A percentile compares a stretch with the other conserved stretches of the same genome.
phyloP scores from a whole-genome alignment of 2,888 invertebrate species.

The Deilephila porcellus region DNA sequence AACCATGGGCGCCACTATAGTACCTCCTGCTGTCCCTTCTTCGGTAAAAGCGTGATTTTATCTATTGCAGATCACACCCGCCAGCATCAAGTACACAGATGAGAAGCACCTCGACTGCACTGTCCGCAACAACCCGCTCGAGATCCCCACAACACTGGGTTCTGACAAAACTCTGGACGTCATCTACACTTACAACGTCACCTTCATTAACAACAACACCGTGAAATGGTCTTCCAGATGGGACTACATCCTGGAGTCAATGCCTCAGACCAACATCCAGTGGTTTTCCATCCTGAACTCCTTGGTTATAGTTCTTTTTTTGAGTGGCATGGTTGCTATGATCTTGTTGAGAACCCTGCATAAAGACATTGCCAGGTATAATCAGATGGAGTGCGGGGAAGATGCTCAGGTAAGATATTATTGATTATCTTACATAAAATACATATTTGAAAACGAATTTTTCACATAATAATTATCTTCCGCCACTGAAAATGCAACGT shows the following conservation, averaged over 20 bases:
- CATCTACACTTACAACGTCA: conserved; percentile 94
- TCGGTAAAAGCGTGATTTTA: background rate
- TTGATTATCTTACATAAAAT: too few species aligned
- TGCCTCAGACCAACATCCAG: conserved; percentile 99
- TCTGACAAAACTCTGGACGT: conserved; percentile 85
- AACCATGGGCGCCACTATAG: too few species aligned
- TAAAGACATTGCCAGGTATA: conserved; percentile 99
- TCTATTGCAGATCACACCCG: conserved; percentile 76
- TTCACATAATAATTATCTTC: too few species aligned
- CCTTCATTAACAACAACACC: conserved; percentile 90
- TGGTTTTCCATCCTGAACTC: conserved; percentile 99
- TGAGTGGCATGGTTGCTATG: conserved; percentile 99
- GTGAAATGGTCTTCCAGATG: conserved; percentile 99
- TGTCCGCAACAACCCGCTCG: conserved; percentile 86
- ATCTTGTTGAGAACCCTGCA: conserved; percentile 98
- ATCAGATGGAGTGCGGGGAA: conserved; percentile 95
- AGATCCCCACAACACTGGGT: conserved; percentile 86
- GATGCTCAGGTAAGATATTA: conserved; percentile 93
- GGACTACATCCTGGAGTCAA: conserved; percentile 99
- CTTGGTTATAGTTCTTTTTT: conserved; percentile 97
- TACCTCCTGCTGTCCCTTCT: too few species aligned
- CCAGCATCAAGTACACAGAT: conserved; percentile 83
- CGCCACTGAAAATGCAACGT: too few species aligned
- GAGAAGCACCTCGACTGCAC: conserved; percentile 77
- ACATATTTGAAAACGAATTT: too few species aligned